A percentile compares a stretch with the other conserved stretches of the same genome.
Evolutionary conservation across 2,113 vertebrate genomes (phyloP).

Genomic region (Oreochromis spilurus): DNA sequence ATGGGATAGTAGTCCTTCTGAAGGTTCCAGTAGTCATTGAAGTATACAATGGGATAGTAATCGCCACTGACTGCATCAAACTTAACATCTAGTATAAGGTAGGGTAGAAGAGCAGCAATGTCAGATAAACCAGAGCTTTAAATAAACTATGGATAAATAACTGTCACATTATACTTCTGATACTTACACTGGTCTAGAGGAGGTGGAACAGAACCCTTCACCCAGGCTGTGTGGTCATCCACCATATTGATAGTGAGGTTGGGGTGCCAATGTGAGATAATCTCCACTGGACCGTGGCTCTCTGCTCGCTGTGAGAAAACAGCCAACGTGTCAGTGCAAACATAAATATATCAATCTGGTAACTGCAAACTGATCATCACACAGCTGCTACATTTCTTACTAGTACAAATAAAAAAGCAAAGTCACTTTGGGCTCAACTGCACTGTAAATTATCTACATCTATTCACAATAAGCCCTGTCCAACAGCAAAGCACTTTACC

Average conservation of each 20-base stretch:
- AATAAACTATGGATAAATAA: neutral
- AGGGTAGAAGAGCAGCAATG: neutral
- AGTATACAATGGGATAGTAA: constrained; percentile 94
- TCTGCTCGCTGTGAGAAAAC: constrained; percentile 81
- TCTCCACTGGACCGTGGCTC: constrained; percentile 88
- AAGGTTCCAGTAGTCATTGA: constrained; percentile 98
- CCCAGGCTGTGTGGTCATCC: constrained; percentile 95
- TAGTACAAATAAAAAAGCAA: neutral
- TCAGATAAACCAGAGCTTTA: neutral
- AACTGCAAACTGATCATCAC: neutral
- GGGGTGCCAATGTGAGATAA: constrained; percentile 96
- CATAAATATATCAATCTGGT: neutral
- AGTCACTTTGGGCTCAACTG: neutral
- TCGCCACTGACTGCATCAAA: constrained; percentile 92
- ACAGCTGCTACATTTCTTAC: neutral
- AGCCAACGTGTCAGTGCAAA: neutral
- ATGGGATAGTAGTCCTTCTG: constrained; percentile 94
- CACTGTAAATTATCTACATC: neutral
- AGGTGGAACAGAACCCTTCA: constrained; percentile 90
- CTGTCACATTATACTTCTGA: neutral
- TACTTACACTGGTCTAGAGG: constrained; percentile 90
- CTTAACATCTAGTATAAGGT: constrained; percentile 80
- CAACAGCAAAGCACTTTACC: neutral
- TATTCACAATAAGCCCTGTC: neutral
- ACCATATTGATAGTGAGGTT: constrained; percentile 97